A percentile compares a stretch with the other conserved stretches of the same genome.
Conservation (phyloP, 2,113 vertebrate species). For the Nerophis ophidion region DNA sequence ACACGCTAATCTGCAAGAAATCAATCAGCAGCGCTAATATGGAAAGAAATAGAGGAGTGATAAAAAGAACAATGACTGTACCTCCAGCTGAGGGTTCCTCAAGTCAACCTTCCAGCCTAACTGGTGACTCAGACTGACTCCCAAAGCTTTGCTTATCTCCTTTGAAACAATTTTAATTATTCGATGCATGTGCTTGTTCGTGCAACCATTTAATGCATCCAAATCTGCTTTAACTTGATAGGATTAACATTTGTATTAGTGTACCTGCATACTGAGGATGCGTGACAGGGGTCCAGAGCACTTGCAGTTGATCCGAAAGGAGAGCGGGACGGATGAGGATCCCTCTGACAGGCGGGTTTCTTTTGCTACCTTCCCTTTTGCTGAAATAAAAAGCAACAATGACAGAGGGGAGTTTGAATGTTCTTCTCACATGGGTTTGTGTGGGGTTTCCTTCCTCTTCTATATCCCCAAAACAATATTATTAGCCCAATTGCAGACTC, state of each 20-base stretch:
- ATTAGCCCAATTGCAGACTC: too few relatives aligned
- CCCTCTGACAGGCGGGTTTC: background rate
- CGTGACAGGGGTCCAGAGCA: conserved; percentile 78
- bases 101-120: conserved; percentile 82
- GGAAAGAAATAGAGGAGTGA: background rate
- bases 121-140: conserved; percentile 68
- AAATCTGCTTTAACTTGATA: background rate
- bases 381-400: background rate
- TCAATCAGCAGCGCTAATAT: background rate
- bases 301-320: conserved; percentile 87
- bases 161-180: conserved; percentile 29
- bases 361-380: background rate
- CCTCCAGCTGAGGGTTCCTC: conserved; percentile 81
- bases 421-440: too few relatives aligned
- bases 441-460: too few relatives aligned
- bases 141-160: conserved; percentile 81
- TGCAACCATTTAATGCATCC: background rate
- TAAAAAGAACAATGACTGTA: conserved; percentile 23
- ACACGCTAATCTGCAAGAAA: conserved; percentile 76
- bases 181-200: background rate
- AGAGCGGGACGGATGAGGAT: conserved; percentile 3
- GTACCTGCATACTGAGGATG: conserved; percentile 76
- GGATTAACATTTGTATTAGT: background rate
- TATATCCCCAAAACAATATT: too few relatives aligned
- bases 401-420: background rate